phyloP scores from a whole-genome alignment of 2,113 vertebrate genomes.

The Haplochromis vanheusdeni region DNA sequence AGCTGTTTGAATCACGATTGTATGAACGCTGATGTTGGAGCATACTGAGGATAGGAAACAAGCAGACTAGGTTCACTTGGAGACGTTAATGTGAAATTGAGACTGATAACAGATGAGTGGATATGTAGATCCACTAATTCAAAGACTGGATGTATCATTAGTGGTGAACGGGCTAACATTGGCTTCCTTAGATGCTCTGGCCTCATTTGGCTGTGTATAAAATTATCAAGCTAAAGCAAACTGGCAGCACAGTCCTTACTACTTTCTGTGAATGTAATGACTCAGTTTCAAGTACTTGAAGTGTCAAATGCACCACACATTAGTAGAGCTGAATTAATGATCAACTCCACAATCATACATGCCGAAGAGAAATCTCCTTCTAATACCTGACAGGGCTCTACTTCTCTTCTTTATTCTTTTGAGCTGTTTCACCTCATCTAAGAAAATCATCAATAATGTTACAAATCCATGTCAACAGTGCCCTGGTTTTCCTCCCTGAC shows the following conservation, averaged over 20 bases:
- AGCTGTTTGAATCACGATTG: background rate
- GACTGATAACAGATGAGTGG: background rate
- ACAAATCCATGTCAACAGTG: background rate
- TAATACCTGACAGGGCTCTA: background rate
- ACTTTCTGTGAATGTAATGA: background rate
- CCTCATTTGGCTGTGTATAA: background rate
- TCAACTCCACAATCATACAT: background rate
- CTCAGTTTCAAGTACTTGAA: background rate
- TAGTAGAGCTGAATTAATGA: background rate
- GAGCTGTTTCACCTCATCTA: background rate
- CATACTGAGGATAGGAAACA: background rate
- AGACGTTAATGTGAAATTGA: background rate
- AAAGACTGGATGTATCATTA: background rate
- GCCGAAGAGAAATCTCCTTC: background rate
- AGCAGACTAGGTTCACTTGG: background rate
- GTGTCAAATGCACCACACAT: background rate
- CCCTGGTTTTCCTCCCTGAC: background rate
- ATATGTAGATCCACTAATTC: background rate
- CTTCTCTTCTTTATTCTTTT: background rate
- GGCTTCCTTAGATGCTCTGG: background rate
- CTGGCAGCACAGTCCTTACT: background rate
- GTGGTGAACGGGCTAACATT: background rate
- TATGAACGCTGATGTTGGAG: background rate
- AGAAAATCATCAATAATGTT: background rate
- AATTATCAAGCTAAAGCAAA: background rate